Conservation (phyloP, 2,113 vertebrate genomes). For the Toxotes chatareus region DNA sequence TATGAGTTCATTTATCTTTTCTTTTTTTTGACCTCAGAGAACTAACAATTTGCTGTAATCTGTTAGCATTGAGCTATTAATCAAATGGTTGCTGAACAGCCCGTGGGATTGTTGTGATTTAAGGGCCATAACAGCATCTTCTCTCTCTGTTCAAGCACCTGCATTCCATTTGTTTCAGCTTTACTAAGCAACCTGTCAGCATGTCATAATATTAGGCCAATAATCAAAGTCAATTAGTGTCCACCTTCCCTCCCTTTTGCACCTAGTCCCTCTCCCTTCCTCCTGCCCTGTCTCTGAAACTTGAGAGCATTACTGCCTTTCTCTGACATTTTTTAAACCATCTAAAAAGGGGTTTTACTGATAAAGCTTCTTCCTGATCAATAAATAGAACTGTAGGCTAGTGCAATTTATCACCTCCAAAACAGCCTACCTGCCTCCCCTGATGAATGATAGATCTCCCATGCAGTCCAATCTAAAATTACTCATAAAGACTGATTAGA, state of each 20-base stretch:
- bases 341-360: slow-evolving; percentile 40
- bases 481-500: slow-evolving; percentile 82
- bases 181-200: slow-evolving; percentile 88
- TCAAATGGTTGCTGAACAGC: slow-evolving; percentile 89
- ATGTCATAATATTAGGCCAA: slow-evolving; percentile 92
- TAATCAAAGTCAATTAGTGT: slow-evolving; percentile 92
- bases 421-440: slow-evolving; percentile 49
- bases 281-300: slow-evolving; percentile 5
- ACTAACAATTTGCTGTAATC: slow-evolving; percentile 85
- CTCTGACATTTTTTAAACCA: slow-evolving; percentile 24
- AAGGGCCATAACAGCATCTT: slow-evolving; percentile 90
- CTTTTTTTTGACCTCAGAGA: slow-evolving; percentile 55
- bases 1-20: slow-evolving; percentile 34
- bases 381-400: slow-evolving; percentile 59
- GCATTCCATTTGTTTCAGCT: slow-evolving; percentile 93
- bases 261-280: neutral
- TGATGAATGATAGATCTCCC: slow-evolving; percentile 69
- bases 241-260: slow-evolving; percentile 80
- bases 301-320: slow-evolving; percentile 32
- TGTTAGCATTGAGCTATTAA: slow-evolving; percentile 90
- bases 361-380: slow-evolving; percentile 67
- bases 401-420: slow-evolving; percentile 64
- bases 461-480: slow-evolving; percentile 60
- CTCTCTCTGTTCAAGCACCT: slow-evolving; percentile 90
- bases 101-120: slow-evolving; percentile 90